Base-by-base conservation (phyloP, 35 echinoderm and acorn worm species). In the Chiridota heheva region DNA sequence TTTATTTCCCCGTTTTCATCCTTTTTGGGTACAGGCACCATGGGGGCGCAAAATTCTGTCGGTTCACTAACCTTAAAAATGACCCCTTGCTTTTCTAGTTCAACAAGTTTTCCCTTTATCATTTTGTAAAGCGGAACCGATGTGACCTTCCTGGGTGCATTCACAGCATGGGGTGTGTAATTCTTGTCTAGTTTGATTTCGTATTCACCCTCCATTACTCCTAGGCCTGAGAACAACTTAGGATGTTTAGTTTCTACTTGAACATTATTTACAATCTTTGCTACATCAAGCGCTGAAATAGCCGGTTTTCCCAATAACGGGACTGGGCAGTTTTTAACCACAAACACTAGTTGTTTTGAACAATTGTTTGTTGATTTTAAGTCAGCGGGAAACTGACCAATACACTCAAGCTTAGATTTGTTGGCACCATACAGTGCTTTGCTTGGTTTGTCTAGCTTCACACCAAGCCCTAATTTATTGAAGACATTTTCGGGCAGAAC, bases 11-110 rank as follows among this genome's bases (percentile, higher is more conserved):
- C 69, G 2, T 42, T 45, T 45, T 17, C 4, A 30, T 72, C 69
- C 34, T 42, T 72, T 47, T 47, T 72, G 37, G 69, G 69, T 29
- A 72, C 69, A 20, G 69, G 69, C 20, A 72, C 69, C 69, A 72
- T 72, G 6, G 69, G 69, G 29, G 69, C 42, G 3, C 69, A 72
- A 42, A 72, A 72, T 33, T 72, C 67, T 70, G 67, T 70, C 8
- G 37, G 69, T 47, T 72, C 37, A 33, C 69, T 72, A 37, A 72
- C 69, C 25, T 67, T 67, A 36, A 67, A 67, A 67, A 67, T 36
- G 34, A 67, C 63, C 30, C 37, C 62, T 33, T 66, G 27, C 62
- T 35, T 66, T 36, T 66, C 24, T 66, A 18, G n/a, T 13, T 4
- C 56, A 58, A 24, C 56, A 62, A 60, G 57, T 80, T 80, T 63